Conservation (phyloP, 2,113 vertebrate genomes). For the Mionectes macconnelli region DNA sequence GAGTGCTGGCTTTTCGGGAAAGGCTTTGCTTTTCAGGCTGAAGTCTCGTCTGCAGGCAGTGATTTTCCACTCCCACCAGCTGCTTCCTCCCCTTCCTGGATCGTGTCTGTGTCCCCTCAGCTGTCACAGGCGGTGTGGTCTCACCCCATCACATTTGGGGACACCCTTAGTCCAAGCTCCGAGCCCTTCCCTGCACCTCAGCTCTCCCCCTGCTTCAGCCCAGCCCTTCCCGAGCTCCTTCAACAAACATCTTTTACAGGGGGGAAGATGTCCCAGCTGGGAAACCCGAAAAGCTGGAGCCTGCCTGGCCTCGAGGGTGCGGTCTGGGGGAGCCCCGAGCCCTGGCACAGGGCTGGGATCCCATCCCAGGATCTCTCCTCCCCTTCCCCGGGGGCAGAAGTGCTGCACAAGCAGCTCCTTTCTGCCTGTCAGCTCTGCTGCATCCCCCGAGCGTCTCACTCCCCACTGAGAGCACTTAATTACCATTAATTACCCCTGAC, state of each 20-base stretch:
- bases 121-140: accelerated
- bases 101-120: neutral
- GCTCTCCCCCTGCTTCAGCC: neutral
- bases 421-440: neutral
- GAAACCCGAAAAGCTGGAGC: neutral
- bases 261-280: neutral
- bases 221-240: neutral
- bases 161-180: neutral
- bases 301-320: accelerated
- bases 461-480: neutral
- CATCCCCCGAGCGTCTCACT: neutral
- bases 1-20: neutral
- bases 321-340: accelerated
- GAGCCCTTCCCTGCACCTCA: accelerated
- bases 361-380: accelerated
- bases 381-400: neutral
- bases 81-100: neutral
- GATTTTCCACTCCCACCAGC: neutral
- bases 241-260: neutral
- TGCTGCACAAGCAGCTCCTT: neutral
- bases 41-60: neutral
- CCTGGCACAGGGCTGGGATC: neutral
- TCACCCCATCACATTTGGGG: accelerated
- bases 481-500: slow-evolving; percentile 5
- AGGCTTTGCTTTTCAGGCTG: neutral